Percentiles rank a stretch among this genome's conserved stretches.
These are phyloP conservation scores for Rhinolophus ferrumequinum DNA, from an alignment of 2,113 vertebrate genomes.

Conservation along the genomic window DNA sequence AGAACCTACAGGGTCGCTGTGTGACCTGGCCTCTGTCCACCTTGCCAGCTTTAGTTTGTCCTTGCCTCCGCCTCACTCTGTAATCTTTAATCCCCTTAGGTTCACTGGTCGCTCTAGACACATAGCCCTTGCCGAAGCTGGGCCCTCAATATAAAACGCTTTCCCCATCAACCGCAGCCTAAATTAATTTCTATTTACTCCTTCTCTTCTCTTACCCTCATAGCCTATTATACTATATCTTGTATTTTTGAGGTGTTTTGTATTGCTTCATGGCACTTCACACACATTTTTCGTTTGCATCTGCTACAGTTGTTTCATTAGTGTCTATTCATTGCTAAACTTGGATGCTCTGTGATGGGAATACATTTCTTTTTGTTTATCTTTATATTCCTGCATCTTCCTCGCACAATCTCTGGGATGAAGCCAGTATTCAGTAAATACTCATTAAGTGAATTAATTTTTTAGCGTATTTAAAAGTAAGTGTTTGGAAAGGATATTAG, in stretches of 20 bases:
- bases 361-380: not conserved
- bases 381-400: not conserved
- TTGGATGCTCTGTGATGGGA: not conserved
- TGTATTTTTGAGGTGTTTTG: not conserved
- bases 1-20: not conserved
- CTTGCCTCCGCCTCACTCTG: not conserved
- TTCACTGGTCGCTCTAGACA: not conserved
- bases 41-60: not conserved
- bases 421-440: not conserved
- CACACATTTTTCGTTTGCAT: not conserved
- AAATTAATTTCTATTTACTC: not conserved
- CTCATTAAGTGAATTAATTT: not conserved
- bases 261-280: not conserved
- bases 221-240: not conserved
- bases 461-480: not conserved
- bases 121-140: not conserved
- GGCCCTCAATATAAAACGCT: not conserved
- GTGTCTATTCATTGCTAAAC: not conserved
- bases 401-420: not conserved
- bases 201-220: rapidly evolving
- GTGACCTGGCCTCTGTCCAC: not conserved
- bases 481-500: not conserved
- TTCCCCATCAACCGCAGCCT: not conserved
- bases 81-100: not conserved
- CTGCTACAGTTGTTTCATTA: not conserved